Evolutionary conservation across 2,888 invertebrate genomes (phyloP), one percentile per base, ranked within the genome.

Genomic region (Reticulitermes lucifugus): DNA sequence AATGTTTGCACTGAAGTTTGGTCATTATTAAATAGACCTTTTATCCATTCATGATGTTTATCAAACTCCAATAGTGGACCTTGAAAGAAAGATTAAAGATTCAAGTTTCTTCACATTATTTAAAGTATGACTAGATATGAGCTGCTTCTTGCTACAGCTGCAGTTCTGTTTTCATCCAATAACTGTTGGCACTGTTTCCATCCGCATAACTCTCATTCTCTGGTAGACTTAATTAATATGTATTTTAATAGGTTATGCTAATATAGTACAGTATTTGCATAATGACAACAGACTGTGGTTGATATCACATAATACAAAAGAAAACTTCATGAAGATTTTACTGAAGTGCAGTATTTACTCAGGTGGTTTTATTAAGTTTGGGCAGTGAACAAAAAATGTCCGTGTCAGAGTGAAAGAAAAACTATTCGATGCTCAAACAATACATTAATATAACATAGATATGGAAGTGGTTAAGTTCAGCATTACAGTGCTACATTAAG

Each of bases 111-210:
- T 65, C 7, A 25, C 25, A 25, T 65, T 65, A 65, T 65, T 65
- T 4, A n/a, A 65, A 6, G 14, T 41, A 73, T 73, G 41, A 73
- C 73, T 73, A 73, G 73, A 73, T 21, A 41, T 73, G 73, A 73
- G 41, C 73, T 41, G 35, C 41, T 73, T 73, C 73, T 73, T 73
- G 41, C 73, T 21, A 6, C 21, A 73, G 12, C 35, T 73, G 73
- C 12, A 73, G 21, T 73, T 73, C 65, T 10, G 2, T 35, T 35
- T n/a, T 73, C 41, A 73, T 41, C 73, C 2, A 73, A 14, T 73
- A 35, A 71, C 29, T 14, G 25, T 25, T 73, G 73, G 35, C 35
- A 73, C 73, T 73, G 3, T 10, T 29, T 5, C 29, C 71, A 71
- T 73, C 7, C 12, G 10, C 21, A 41, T 35, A 73, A 35, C n/a